Conservation (phyloP, 2,888 invertebrate genomes). For the Caenorhabditis sp. region DNA sequence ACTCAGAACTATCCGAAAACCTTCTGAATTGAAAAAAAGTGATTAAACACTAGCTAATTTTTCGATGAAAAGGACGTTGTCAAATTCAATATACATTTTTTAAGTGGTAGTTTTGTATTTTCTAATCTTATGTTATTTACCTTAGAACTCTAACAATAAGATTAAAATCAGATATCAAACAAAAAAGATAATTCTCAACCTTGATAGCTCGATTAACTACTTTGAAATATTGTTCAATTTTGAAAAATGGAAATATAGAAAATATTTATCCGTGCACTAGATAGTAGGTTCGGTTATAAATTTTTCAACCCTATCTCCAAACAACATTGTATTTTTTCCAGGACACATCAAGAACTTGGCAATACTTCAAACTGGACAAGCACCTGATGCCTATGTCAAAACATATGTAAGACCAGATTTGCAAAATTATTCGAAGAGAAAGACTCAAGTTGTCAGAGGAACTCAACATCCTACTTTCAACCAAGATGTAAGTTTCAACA, state of each 20-base stretch:
- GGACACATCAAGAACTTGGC: conserved; percentile 49
- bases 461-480: conserved; percentile 96
- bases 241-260: no score
- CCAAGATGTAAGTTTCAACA: conserved; percentile 81
- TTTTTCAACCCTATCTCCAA: no score
- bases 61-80: background rate
- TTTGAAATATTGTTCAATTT: no score
- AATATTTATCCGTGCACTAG: no score
- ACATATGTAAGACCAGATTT: conserved; percentile 89
- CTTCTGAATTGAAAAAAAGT: no score
- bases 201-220: no score
- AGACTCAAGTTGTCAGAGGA: conserved; percentile 89
- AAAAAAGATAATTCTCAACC: no score
- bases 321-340: conserved; percentile 19
- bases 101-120: background rate
- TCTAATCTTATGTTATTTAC: background rate
- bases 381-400: conserved; percentile 59
- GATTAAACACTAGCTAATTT: background rate
- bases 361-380: conserved; percentile 36
- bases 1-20: no score
- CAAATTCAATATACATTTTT: background rate
- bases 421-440: conserved; percentile 89
- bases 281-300: no score
- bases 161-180: no score
- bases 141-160: no score